These are phyloP conservation scores for Labeo catla DNA, from an alignment of 2,113 vertebrate genomes.

Conservation along the genomic window DNA sequence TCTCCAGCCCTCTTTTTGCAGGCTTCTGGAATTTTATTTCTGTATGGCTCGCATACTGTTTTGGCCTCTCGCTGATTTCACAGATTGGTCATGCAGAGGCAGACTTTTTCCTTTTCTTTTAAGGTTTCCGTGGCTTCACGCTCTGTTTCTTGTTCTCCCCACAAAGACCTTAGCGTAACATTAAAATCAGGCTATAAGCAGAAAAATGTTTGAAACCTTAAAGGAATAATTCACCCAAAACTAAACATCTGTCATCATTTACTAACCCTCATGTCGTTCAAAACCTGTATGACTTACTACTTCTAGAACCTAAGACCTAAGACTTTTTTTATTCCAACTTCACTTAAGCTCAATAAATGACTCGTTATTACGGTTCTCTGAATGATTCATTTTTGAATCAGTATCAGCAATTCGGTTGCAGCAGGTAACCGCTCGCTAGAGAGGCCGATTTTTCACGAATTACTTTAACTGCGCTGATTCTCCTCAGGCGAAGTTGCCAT, in stretches of 20 bases:
- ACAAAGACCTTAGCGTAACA: not conserved
- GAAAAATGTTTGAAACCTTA: not conserved
- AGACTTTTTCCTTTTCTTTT: not conserved
- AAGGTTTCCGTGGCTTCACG: not conserved
- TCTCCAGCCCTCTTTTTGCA: not conserved
- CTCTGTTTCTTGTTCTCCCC: conserved; percentile 23
- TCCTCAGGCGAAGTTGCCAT: not conserved
- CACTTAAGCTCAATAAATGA: too few species aligned
- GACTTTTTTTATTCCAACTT: not conserved
- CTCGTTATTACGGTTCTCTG: not conserved
- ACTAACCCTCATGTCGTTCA: not conserved
- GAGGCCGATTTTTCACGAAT: not conserved
- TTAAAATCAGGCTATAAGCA: not conserved
- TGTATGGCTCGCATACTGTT: not conserved
- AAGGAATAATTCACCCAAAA: not conserved
- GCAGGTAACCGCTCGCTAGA: not conserved
- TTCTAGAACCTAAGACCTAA: not conserved
- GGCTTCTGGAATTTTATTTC: not conserved
- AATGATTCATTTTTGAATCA: not conserved
- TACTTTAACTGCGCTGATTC: not conserved
- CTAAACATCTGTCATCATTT: not conserved
- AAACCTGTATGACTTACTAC: not conserved
- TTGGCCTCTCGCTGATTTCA: conserved; percentile 15
- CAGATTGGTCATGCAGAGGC: not conserved
- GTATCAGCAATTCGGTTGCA: not conserved